Base-by-base conservation (phyloP, 2,888 invertebrate genomes). In the Apodemia duryi region DNA sequence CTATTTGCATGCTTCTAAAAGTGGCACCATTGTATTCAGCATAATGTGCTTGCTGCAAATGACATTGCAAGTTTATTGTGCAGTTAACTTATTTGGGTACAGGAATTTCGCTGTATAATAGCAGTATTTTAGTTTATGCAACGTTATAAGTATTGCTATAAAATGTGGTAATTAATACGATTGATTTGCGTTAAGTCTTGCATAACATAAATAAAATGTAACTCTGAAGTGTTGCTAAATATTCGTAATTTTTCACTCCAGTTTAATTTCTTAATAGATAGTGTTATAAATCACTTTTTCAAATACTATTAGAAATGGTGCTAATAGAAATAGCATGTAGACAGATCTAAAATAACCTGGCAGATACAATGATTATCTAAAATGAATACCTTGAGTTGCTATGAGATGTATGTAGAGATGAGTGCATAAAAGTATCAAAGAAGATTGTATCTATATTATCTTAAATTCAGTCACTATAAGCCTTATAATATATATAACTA, bases 1-100 rank as follows among this genome's bases (percentile, higher is more conserved):
- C 73, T 85, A 79, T 86, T 88, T 86, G 82, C 79, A 81, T 82
- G 83, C 81, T 80, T 78, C 82, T 86, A 81, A 86, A 85, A 83
- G 84, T 84, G 81, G 84, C 83, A 85, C 77, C 73, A 77, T 78
- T 78, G 77, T 78, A 54, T 74, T 69, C 68, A 71, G 70, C 43
- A 65, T 72, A 66, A 69, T 70, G 68, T 69, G 65, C 52, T 68
- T 66, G 68, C 65, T 70, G 71, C 69, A 74, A 71, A 68, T 73
- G 67, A 62, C 65, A 65, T 62, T 69, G 68, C 67, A 69, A 68
- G 62, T 67, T 67, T 65, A 63, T 61, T 65, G 52, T 68, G 66
- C 66, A 65, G 67, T 70, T 65, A 66, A 67, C 66, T 67, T 66
- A 67, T 71, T 70, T 68, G 62, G 64, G 62, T 65, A 54, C 11